Evolutionary conservation across 2,888 invertebrate genomes (phyloP), one percentile per base, ranked within the genome.

Genomic region (Slavum lentiscoides): DNA sequence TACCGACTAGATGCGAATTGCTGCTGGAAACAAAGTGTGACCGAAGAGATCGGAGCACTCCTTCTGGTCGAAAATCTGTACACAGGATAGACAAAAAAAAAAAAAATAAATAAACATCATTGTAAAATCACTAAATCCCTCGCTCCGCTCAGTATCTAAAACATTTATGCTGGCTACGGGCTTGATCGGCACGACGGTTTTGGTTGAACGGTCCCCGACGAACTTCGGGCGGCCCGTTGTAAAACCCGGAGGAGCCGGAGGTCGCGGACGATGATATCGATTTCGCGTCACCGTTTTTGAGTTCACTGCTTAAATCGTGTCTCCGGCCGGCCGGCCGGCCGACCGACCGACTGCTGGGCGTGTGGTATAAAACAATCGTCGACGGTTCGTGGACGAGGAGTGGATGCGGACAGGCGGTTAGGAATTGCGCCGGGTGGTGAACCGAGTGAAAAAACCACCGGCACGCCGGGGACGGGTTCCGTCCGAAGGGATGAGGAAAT

Each of bases 251-350:
- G 55, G 8, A 15, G 39, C 17, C 17, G 3, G 17, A 8, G 74
- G 15, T n/a, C n/a, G n/a, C 23, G 8, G n/a, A n/a, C n/a, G 55
- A 62, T 39, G 19, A 43, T 75, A 75, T 75, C 67, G 75, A 75
- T 75, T 75, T 75, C 75, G n/a, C 75, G 75, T 75, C 75, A 75
- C 58, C 58, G 59, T 59, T 55, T 67, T 30, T 39, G 67, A 75
- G 75, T 58, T 75, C 61, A 66, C 30, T 72, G 67, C 75, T 75
- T 68, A 75, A 75, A 67, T 75, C 59, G 75, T 30, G 67, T 75
- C 66, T 68, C 59, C 30, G 55, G 58, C 21, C 39, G 39, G 53
- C 49, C 17, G 43, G 4, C 59, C 30, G 55, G 58, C 21, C 39
- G 39, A 64, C 49, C 17, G 43, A 30, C 30, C 9, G 49, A 73